A percentile compares a stretch with the other conserved stretches of the same genome.
These are phyloP conservation scores for Opisthocomus hoazin DNA, from an alignment of 2,113 vertebrate species.

Conservation along the genomic window DNA sequence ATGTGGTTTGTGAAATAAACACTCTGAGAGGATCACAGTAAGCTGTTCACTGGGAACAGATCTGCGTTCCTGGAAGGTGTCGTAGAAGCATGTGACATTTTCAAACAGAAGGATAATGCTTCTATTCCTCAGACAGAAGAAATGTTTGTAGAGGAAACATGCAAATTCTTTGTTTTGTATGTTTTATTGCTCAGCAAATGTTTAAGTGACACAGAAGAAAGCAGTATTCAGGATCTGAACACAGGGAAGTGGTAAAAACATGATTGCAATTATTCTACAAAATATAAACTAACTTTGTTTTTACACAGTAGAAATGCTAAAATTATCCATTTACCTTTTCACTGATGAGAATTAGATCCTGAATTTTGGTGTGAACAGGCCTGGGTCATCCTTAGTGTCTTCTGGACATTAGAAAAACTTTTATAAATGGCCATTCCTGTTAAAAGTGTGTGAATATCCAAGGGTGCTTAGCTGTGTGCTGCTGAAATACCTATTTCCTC, in stretches of 20 bases:
- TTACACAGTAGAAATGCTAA: background rate
- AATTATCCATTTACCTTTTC: background rate
- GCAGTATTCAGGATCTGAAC: background rate
- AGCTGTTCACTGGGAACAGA: background rate
- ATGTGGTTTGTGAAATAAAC: background rate
- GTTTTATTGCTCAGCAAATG: background rate
- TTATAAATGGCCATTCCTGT: background rate
- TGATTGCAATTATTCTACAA: background rate
- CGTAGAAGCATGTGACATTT: background rate
- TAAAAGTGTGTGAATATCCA: background rate
- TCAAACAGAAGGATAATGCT: background rate
- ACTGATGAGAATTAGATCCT: background rate
- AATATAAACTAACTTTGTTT: background rate
- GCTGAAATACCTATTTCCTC: background rate
- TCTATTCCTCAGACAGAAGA: background rate
- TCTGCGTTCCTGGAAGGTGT: background rate
- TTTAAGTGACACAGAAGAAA: background rate
- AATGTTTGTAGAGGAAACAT: background rate
- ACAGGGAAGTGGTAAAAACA: background rate
- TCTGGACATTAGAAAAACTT: background rate
- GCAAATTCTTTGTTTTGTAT: background rate
- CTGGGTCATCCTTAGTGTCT: background rate
- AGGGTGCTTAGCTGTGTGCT: fast-evolving
- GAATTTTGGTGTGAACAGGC: background rate
- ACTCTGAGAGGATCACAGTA: background rate